phyloP scores from a whole-genome alignment of 2,113 vertebrate genomes.

The Centrocercus urophasianus region DNA sequence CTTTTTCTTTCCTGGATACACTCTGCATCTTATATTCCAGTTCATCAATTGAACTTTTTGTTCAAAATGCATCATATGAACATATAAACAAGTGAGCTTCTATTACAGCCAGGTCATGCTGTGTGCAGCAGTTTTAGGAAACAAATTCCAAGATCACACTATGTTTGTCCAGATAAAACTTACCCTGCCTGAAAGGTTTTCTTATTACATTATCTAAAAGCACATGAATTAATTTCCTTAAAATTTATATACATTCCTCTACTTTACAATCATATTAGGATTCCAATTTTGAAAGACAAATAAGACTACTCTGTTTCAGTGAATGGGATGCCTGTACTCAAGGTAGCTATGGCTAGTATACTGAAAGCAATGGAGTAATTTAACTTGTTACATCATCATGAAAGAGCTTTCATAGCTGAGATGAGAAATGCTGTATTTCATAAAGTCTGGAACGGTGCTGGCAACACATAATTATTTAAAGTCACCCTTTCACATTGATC shows the following conservation, averaged over 20 bases:
- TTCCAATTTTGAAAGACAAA: neutral
- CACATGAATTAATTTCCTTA: neutral
- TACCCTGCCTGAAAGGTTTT: neutral
- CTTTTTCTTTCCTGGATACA: neutral
- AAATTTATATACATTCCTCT: neutral
- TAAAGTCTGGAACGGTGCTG: neutral
- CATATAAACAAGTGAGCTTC: neutral
- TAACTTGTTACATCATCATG: neutral
- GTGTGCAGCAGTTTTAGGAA: neutral
- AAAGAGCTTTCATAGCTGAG: neutral
- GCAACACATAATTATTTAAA: slow-evolving; percentile 27
- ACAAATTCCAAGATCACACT: neutral
- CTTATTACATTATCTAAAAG: neutral
- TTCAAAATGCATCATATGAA: neutral
- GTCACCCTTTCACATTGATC: neutral
- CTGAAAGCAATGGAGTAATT: neutral
- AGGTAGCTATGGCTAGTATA: neutral
- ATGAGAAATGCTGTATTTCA: neutral
- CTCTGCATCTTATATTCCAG: neutral
- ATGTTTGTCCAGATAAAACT: neutral
- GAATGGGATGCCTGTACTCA: neutral
- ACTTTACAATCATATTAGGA: neutral
- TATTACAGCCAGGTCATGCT: neutral
- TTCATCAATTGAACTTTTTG: neutral
- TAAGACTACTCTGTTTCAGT: neutral